These are phyloP conservation scores for Lepidurus packardi DNA, from an alignment of 1,140 invertebrate species.

Conservation along the genomic window DNA sequence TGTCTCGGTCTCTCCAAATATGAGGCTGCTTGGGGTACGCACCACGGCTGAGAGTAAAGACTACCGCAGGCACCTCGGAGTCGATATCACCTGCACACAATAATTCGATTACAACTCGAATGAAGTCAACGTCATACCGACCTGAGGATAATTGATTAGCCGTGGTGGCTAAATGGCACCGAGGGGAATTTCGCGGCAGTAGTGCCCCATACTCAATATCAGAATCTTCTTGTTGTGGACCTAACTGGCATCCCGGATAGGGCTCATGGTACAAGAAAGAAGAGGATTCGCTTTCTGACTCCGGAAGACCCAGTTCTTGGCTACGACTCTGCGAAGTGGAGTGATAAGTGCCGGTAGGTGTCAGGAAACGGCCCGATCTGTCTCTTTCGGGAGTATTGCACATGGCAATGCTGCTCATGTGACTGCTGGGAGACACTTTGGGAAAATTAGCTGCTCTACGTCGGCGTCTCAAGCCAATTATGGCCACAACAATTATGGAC, in stretches of 20 bases:
- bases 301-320: conserved; percentile 34
- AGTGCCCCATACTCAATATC: conserved; percentile 10
- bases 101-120: neutral
- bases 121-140: neutral
- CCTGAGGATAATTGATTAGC: neutral
- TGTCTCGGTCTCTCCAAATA: conserved; percentile 48
- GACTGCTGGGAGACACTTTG: conserved; percentile 20
- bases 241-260: conserved; percentile 46
- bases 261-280: conserved; percentile 55
- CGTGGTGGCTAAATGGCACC: neutral
- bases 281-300: conserved; percentile 53
- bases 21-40: conserved; percentile 49
- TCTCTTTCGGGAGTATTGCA: conserved; percentile 39
- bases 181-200: neutral
- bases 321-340: neutral
- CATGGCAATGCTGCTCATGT: conserved; percentile 22
- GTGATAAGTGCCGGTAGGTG: conserved; percentile 42
- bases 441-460: neutral
- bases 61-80: neutral
- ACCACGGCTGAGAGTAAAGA: conserved; percentile 39
- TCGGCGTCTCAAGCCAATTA: neutral
- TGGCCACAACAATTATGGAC: neutral
- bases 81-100: neutral
- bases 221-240: neutral
- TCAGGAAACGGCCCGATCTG: conserved; percentile 47